Base-by-base conservation (phyloP, 2,113 vertebrate genomes). In the Nestor notabilis region DNA sequence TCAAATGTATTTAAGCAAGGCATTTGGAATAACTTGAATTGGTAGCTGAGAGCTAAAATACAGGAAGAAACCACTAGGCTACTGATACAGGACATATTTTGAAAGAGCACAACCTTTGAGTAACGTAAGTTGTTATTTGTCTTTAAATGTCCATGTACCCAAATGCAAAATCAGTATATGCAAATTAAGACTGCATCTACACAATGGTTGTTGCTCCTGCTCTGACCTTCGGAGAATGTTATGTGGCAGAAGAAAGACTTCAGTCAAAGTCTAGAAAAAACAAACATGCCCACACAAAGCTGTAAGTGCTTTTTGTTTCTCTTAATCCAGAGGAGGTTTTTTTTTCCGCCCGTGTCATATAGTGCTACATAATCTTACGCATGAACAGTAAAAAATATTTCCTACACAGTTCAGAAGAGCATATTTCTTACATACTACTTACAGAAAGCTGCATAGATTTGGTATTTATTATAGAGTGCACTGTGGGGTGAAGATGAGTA, bases 271-370 rank as follows among this genome's bases (percentile, higher is more conserved):
- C 35, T 53, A 77, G 58, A 53, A 74, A 85, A 95, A 96, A 70
- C 66, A 91, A 94, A 79, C 35, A 3, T 90, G 75, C 91, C 95
- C 92, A 85, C 87, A 28, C 17, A 44, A 83, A 89, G 29, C 55
- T 94, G 31, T 72, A 79, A 88, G 35, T 89, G 56, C 25, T 84
- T 81, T 82, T 87, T 96, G 61, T 94, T 87, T 56, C 28, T 89
- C 58, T 81, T 84, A 56, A 56, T 90, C 69, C 49, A 69, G 52
- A 68, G 68, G 21, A 0, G 0, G 13, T 65, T 65, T 60, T 64
- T 83, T 27, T 7, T 39, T 24, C 37, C 11, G 7, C 25, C 37
- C 11, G 7, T 84, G 75, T 31, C 56, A 19, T 69, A 31, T n/a
- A 72, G 37, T 29, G 66, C 81, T 87, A 56, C 58, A 60, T 75